Base-by-base conservation (phyloP, 2,888 invertebrate genomes). In the Eupsilia transversa region DNA sequence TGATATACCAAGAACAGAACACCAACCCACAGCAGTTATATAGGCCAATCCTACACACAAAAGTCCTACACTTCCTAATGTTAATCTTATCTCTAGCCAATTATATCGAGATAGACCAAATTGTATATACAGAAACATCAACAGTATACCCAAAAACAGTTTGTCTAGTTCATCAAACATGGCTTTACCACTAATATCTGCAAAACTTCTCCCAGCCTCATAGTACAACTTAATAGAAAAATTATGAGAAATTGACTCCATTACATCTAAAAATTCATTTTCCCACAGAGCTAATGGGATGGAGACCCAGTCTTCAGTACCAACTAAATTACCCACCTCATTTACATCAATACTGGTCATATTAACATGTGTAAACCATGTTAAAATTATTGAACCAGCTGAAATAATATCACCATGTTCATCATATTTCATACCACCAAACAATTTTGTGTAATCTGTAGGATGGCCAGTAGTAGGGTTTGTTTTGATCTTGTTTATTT, bases 121-220 rank as follows among this genome's bases (percentile, higher is more conserved):
- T 83, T 97, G 97, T 59, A 98, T 97, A 89, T 98, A 98, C 56
- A 98, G 88, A 87, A 98, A 97, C 97, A 98, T 98, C 65, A 98
- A 91, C 57, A 97, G 82, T 80, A 97, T 97, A 64, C 98, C 98
- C 74, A 97, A 89, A 49, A 97, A 94, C 33, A 98, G 92, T 93
- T 97, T 97, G 85, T 97, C 97, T 75, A 98, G 94, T 89, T 98
- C 98, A 92, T 97, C 97, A 90, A 98, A 97, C 96, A 98, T 97
- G 12, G 97, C 96, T 64, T 96, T 95, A 3, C 97, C 97, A 91
- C 97, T 98, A 49, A 98, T 97, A 90, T 98, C 98, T n/a, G 97
- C 98, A 94, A 98, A 98, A 92, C 98, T 97, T 92, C 97, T 94
- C 3, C 97, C 97, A 59, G 97, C 95, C 84, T 96, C 96, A 92